Conservation (phyloP, 1,140 invertebrate genomes). For the Drosophila insularis region DNA sequence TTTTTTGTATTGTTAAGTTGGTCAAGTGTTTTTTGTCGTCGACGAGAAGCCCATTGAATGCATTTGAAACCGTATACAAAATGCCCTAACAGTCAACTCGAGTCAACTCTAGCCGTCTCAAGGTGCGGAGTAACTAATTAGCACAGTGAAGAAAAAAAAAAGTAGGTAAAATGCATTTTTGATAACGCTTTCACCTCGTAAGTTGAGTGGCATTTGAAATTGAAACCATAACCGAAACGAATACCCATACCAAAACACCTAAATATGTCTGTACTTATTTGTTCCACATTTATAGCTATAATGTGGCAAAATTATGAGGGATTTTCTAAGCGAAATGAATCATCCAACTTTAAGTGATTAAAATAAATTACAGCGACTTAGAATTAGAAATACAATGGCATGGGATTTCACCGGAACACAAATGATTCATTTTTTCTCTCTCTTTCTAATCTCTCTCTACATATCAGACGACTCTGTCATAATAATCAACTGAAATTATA, state of each 20-base stretch:
- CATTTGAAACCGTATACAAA: constrained; percentile 16
- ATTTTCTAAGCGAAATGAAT: no score
- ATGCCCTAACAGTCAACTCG: constrained; percentile 35
- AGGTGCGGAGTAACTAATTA: constrained; percentile 4
- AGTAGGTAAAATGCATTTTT: constrained; percentile 4
- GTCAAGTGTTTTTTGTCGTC: constrained; percentile 9
- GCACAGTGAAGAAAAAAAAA: not conserved
- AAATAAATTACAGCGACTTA: no score
- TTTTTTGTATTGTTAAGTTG: constrained; percentile 20
- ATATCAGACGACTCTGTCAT: not conserved
- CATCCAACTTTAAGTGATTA: no score
- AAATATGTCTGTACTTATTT: not conserved
- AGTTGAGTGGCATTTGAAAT: not conserved
- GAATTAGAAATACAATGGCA: not conserved
- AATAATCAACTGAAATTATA: not conserved
- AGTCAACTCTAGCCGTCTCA: not conserved
- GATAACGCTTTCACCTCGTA: constrained; percentile 2
- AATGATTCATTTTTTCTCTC: not conserved
- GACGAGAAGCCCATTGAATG: constrained; percentile 2
- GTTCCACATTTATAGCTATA: not conserved
- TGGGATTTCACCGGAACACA: not conserved
- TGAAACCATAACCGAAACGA: not conserved
- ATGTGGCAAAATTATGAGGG: no score
- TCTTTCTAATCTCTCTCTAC: not conserved
- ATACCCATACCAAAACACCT: not conserved